Evolutionary conservation across 2,797 vertebrate genomes (phyloP).

Genomic region (Eidolon dupreanum): DNA sequence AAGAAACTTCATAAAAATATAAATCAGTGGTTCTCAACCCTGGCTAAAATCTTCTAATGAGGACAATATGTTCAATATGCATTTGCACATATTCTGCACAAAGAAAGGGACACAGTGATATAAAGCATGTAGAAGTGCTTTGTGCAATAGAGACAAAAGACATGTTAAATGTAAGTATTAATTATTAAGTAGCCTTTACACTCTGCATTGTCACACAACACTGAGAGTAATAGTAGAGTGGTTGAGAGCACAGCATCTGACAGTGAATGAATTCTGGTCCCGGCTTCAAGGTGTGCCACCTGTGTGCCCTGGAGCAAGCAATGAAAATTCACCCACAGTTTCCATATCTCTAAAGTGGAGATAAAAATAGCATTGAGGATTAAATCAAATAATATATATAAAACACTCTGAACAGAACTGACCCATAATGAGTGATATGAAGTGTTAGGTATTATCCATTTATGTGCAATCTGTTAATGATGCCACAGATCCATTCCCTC

Average conservation of each 20-base stretch:
- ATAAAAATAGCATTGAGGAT: neutral
- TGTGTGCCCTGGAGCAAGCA: neutral
- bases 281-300: neutral
- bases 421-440: neutral
- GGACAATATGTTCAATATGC: neutral
- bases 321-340: neutral
- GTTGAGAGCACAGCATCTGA: neutral
- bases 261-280: neutral
- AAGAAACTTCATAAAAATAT: neutral
- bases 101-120: neutral
- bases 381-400: neutral
- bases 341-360: neutral
- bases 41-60: neutral
- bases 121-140: neutral
- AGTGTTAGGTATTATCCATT: neutral
- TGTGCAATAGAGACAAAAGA: neutral
- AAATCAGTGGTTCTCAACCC: neutral
- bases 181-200: neutral
- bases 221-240: too few relatives aligned
- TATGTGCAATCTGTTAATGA: neutral
- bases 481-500: neutral
- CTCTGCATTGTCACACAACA: neutral
- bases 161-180: neutral
- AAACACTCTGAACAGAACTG: neutral
- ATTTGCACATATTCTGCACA: neutral